phyloP scores from a whole-genome alignment of 2,888 invertebrate species.

The Cordilura impudica region DNA sequence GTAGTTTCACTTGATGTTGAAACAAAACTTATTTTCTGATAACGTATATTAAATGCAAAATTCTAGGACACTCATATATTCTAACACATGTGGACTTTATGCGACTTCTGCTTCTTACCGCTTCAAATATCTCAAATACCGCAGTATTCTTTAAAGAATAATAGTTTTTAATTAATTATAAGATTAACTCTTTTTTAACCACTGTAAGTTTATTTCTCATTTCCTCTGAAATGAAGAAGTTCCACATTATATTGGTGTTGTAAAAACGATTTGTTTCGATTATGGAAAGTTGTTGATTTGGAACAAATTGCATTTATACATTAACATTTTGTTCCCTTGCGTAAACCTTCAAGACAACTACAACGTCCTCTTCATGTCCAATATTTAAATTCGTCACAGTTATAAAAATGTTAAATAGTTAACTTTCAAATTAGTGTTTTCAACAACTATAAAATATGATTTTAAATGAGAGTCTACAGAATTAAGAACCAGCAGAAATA shows the following conservation, averaged over 20 bases:
- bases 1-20: too few species aligned
- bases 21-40: too few species aligned
- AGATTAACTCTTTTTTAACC: not conserved
- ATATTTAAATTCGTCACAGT: conserved; percentile 62
- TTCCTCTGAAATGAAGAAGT: conserved; percentile 58
- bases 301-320: conserved; percentile 71
- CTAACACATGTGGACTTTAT: too few species aligned
- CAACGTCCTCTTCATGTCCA: conserved; percentile 1
- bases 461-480: conserved; percentile 34
- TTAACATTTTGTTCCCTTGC: not conserved
- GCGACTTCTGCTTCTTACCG: too few species aligned
- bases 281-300: conserved; percentile 74
- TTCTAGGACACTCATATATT: too few species aligned
- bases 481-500: not conserved
- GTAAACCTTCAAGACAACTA: not conserved
- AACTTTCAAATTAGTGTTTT: conserved; percentile 40
- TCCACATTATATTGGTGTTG: conserved; percentile 64
- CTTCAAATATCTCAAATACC: too few species aligned
- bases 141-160: too few species aligned
- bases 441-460: conserved; percentile 55
- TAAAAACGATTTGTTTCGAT: conserved; percentile 72
- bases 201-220: conserved; percentile 26
- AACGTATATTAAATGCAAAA: too few species aligned
- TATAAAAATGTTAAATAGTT: conserved; percentile 62
- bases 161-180: too few species aligned